Evolutionary conservation across 1,140 invertebrate species (phyloP).

Genomic region (Pantala flavescens): DNA sequence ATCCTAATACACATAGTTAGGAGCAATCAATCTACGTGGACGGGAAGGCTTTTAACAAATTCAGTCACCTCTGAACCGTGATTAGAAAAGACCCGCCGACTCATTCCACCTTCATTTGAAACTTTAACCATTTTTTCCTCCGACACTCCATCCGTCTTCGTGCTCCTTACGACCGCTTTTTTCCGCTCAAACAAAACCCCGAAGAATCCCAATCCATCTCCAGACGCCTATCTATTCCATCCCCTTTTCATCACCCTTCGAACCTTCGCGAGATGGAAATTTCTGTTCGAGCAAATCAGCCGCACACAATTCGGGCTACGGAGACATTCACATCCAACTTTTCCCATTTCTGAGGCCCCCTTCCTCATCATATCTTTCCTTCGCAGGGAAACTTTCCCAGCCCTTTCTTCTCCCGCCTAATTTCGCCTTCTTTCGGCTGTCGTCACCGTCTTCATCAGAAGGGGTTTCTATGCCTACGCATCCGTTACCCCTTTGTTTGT

Average conservation of each 20-base stretch:
- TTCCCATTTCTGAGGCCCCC: not conserved
- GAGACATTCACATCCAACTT: slow-evolving; percentile 4
- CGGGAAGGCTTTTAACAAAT: no score
- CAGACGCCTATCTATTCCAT: not conserved
- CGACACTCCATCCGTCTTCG: not conserved
- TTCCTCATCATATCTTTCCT: no score
- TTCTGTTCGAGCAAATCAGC: slow-evolving; percentile 3
- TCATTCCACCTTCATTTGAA: not conserved
- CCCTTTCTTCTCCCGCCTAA: not conserved
- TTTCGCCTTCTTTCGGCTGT: not conserved
- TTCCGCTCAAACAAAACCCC: not conserved
- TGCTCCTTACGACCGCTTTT: not conserved
- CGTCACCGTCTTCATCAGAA: not conserved
- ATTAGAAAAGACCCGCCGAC: not conserved
- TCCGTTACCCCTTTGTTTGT: slow-evolving; percentile 8
- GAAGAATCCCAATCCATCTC: not conserved
- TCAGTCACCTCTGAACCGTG: no score
- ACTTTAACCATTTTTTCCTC: not conserved
- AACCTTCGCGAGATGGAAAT: not conserved
- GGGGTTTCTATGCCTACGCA: not conserved
- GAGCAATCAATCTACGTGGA: no score
- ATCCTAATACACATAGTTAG: no score
- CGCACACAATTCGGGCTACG: not conserved
- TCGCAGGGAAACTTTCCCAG: no score
- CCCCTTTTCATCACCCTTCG: not conserved